Conservation (phyloP, 1,140 invertebrate species). For the Drosophila neocordata region DNA sequence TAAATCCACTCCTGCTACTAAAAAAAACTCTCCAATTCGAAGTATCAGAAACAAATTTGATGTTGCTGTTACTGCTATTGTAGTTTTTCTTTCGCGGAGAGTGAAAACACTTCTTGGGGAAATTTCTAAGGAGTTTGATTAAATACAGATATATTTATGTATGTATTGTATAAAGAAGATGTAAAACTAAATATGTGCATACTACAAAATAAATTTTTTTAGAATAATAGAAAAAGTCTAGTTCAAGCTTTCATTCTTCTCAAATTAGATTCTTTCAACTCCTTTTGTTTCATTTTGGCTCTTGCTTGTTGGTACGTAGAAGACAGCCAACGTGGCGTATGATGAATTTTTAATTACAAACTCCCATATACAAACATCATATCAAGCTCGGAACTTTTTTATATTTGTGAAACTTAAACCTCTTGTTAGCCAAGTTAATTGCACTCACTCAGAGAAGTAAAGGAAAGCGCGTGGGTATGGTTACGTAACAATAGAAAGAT, state of each 20-base stretch:
- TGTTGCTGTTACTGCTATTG: conserved; percentile 18
- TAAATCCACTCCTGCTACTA: background rate
- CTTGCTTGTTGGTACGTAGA: no score
- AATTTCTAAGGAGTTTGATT: conserved; percentile 1
- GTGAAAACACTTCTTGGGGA: background rate
- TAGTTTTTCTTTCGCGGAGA: background rate
- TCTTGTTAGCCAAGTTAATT: background rate
- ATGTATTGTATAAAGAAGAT: background rate
- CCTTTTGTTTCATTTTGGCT: no score
- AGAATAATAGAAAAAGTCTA: background rate
- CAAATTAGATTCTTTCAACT: conserved; percentile 66
- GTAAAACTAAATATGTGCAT: background rate
- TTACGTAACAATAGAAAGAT: no score
- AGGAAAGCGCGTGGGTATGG: no score
- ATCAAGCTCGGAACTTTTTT: conserved; percentile 29
- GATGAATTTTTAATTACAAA: conserved; percentile 78
- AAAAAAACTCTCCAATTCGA: conserved; percentile 28
- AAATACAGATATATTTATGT: background rate
- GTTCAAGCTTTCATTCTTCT: conserved; percentile 64
- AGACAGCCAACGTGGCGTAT: conserved; percentile 66
- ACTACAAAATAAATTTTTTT: background rate
- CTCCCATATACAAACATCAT: conserved; percentile 12
- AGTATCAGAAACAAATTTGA: conserved; percentile 47
- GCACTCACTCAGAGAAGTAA: background rate
- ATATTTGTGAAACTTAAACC: background rate